Conservation (phyloP, 2,797 vertebrate species). For the Anguilla anguilla region DNA sequence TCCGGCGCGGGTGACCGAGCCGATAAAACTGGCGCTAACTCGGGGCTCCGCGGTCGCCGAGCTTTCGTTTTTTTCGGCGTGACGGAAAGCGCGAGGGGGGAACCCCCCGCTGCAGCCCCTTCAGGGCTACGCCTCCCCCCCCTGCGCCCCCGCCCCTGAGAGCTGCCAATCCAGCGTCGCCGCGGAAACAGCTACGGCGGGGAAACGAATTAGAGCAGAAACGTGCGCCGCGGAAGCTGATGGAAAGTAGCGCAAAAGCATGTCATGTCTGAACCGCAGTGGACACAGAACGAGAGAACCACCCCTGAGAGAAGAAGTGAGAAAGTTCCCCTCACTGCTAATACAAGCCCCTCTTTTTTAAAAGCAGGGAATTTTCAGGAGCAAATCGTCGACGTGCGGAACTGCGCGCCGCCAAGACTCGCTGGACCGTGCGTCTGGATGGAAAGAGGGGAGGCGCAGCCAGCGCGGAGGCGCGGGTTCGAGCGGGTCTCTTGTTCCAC, state of each 20-base stretch:
- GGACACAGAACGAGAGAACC: background rate
- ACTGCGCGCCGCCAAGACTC: background rate
- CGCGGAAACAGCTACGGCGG: background rate
- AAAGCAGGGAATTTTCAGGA: background rate
- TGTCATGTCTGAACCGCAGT: background rate
- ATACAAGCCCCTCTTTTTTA: background rate
- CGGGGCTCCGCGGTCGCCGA: background rate
- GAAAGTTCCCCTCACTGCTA: background rate
- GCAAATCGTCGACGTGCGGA: background rate
- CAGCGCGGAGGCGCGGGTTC: too few relatives aligned
- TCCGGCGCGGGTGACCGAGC: conserved; percentile 1
- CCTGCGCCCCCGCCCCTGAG: background rate
- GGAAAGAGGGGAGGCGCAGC: background rate
- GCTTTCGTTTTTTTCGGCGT: background rate
- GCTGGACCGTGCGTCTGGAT: background rate
- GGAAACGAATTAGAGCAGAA: background rate
- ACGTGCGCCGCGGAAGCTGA: background rate
- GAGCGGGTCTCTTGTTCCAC: background rate
- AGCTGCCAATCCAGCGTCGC: background rate
- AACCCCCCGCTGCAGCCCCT: too few relatives aligned
- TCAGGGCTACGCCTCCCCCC: background rate
- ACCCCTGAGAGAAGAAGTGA: background rate
- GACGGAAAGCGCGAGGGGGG: background rate
- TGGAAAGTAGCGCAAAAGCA: background rate
- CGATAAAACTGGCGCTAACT: background rate